Evolutionary conservation across 2,797 vertebrate genomes (phyloP), one percentile per base, ranked within the genome.

Genomic region (Setipinna tenuifilis): DNA sequence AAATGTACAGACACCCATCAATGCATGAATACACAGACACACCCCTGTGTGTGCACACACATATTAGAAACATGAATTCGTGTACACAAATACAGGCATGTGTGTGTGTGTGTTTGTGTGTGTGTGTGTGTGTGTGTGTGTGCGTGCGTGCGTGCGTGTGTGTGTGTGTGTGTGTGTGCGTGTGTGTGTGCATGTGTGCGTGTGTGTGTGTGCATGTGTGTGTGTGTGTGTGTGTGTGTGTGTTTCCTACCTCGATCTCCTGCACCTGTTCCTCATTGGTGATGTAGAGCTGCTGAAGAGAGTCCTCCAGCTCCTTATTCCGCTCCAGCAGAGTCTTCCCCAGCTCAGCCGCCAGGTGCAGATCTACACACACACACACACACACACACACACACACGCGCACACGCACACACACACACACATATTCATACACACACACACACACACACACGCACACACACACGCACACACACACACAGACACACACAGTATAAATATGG

Each of bases 211-310:
- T 65, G 61, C 19, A n/a, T 65, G 61, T 65, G 61, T 65, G n/a
- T 65, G 61, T 25, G 61, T 65, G n/a, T 14, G 61, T 65, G n/a
- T 28, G 61, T 65, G n/a, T 28, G 61, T 65, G 61, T 65, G 61
- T 65, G 61, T 28, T n/a, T 65, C 7, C 0, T 90, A 99, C 98
- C 97, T 99, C 98, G 0, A 99, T 99, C 93, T 99, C 98, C 80
- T 98, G 98, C 80, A 98, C 97, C 91, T 99, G 98, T 85, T 99
- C 98, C 91, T 99, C 98, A 0, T 98, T 99, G 95, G 97, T 98
- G 92, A 97, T 87, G 50, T 99, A 99, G 97, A 99, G 98, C 93
- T 98, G 97, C 87, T 99, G 98, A 87, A 99, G 94, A 0, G 98
- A 98, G 90, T 98, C 97, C 90, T 99, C 98, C 92, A 99, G 94